These are phyloP conservation scores for Drosophila meridionalis DNA, from an alignment of 2,888 invertebrate genomes.

Conservation along the genomic window DNA sequence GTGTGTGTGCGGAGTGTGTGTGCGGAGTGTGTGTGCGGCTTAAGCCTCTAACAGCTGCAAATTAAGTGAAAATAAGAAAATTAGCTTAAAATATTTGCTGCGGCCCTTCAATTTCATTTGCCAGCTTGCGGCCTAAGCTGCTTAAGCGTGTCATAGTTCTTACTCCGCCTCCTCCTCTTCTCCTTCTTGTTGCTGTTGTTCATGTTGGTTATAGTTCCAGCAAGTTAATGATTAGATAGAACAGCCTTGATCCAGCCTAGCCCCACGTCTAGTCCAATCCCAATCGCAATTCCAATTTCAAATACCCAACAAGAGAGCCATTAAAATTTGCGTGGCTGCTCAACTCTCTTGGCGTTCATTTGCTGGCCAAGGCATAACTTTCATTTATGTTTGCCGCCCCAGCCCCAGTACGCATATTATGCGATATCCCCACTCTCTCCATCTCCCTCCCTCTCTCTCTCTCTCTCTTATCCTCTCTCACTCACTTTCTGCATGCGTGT, in stretches of 20 bases:
- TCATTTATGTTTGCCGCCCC: constrained; percentile 58
- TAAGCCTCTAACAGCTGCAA: constrained; percentile 65
- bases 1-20: constrained; percentile 17
- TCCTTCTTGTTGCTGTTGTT: neutral
- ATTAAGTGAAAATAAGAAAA: constrained; percentile 80
- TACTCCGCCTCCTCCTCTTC: neutral
- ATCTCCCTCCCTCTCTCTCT: neutral
- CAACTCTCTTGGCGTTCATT: constrained; percentile 72
- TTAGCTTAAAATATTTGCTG: constrained; percentile 75
- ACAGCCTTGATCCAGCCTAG: constrained; percentile 21
- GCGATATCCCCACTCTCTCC: constrained; percentile 15
- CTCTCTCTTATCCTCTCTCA: neutral
- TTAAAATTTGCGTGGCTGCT: constrained; percentile 38
- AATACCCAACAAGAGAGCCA: constrained; percentile 51
- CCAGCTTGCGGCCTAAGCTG: constrained; percentile 45
- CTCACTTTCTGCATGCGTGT: constrained; percentile 38
- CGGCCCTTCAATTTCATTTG: constrained; percentile 66
- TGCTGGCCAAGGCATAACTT: constrained; percentile 65
- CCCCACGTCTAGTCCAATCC: constrained; percentile 13
- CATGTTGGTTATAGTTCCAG: constrained; percentile 8
- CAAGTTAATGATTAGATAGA: constrained; percentile 61
- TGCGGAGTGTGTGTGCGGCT: constrained; percentile 18
- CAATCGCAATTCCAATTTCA: constrained; percentile 43
- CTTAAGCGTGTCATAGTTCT: constrained; percentile 35
- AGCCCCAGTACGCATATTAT: constrained; percentile 74